Evolutionary conservation across 2,888 invertebrate species (phyloP).

Genomic region (Lepidocyrtinus sp.): DNA sequence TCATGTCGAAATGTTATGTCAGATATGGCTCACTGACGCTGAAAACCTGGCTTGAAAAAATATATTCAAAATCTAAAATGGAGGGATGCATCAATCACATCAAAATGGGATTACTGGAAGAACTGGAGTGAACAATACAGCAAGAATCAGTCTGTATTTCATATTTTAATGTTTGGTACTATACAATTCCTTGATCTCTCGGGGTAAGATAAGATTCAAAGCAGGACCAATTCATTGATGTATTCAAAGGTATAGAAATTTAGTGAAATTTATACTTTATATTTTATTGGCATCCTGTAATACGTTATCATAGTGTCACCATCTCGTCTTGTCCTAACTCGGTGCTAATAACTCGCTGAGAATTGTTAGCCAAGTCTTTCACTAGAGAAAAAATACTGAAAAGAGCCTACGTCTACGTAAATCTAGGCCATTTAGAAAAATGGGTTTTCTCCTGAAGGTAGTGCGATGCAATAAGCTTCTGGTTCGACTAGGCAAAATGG

Average conservation of each 20-base stretch:
- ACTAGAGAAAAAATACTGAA: background rate
- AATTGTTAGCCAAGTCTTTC: background rate
- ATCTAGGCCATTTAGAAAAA: background rate
- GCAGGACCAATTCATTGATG: background rate
- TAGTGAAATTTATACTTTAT: background rate
- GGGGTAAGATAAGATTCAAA: background rate
- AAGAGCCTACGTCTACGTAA: background rate
- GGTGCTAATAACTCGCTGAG: too few species aligned
- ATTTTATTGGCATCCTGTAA: background rate
- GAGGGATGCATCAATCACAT: background rate
- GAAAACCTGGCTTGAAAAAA: background rate
- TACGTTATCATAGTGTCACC: background rate
- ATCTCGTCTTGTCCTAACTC: background rate
- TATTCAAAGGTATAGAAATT: background rate
- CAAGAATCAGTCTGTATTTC: too few species aligned
- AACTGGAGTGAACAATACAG: too few species aligned
- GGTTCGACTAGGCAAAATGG: slow-evolving; percentile 28
- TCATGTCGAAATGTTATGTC: background rate
- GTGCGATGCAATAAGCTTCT: background rate
- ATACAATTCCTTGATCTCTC: background rate
- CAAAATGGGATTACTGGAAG: background rate
- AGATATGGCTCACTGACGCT: background rate
- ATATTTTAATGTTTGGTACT: background rate
- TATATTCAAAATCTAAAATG: background rate
- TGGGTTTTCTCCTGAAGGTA: background rate